Percentiles rank a stretch among this genome's conserved stretches.
Evolutionary conservation across 2,888 invertebrate genomes (phyloP).

Genomic region (Caradrina clavipalpis): DNA sequence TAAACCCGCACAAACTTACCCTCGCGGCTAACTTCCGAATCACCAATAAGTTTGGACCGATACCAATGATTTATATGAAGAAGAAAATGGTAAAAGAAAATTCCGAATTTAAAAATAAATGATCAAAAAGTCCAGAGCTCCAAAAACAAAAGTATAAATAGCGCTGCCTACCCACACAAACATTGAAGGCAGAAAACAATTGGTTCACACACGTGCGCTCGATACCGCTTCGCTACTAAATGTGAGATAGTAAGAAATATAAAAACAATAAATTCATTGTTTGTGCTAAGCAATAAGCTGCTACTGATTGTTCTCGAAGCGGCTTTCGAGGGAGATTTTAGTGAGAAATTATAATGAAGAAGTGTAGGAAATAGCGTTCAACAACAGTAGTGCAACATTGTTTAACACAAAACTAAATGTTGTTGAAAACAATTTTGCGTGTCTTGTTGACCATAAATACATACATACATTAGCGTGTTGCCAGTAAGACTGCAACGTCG

Average conservation of each 20-base stretch:
- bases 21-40: no score
- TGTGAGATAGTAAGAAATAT: conserved; percentile 69
- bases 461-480: no score
- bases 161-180: conserved; percentile 57
- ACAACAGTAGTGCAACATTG: no score
- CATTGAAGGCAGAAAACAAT: conserved; percentile 39
- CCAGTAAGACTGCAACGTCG: no score
- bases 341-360: conserved; percentile 22
- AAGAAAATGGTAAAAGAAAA: background rate
- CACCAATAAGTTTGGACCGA: no score
- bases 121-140: conserved; percentile 70
- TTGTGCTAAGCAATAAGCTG: conserved; percentile 57
- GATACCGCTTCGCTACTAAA: conserved; percentile 33
- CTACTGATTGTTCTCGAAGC: conserved; percentile 68
- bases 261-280: conserved; percentile 73
- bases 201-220: conserved; percentile 34
- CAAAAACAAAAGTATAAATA: conserved; percentile 70
- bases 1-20: no score
- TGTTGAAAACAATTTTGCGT: no score
- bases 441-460: no score
- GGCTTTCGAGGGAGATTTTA: conserved; percentile 13
- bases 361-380: no score
- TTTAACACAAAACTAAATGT: no score
- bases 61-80: background rate
- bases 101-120: background rate